Conservation (phyloP, 2,888 invertebrate genomes). For the Eueremaeus valkanovi region DNA sequence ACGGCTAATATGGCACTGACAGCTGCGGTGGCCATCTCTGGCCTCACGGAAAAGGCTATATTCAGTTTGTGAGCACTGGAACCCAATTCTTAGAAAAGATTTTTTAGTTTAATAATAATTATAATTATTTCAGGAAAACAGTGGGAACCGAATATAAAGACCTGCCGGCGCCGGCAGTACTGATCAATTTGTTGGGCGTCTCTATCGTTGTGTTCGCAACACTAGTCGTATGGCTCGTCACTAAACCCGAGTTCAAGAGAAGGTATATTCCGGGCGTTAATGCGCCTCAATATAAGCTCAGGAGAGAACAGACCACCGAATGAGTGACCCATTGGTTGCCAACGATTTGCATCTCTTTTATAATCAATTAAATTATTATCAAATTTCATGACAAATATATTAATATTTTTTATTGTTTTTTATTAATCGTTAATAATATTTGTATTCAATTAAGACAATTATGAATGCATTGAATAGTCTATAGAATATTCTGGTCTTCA, state of each 20-base stretch:
- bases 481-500: no score
- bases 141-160: neutral
- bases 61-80: conserved; percentile 52
- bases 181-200: conserved; percentile 68
- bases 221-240: conserved; percentile 66
- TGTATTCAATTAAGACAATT: neutral
- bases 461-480: no score
- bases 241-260: conserved; percentile 67
- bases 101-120: neutral
- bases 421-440: neutral
- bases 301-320: conserved; percentile 34
- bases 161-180: conserved; percentile 60
- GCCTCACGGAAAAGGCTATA: conserved; percentile 71
- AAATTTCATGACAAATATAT: no score
- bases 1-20: conserved; percentile 67
- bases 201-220: conserved; percentile 63
- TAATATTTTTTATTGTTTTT: no score
- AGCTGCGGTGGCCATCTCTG: conserved; percentile 65
- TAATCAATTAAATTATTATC: no score
- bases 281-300: conserved; percentile 36
- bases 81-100: neutral
- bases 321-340: neutral
- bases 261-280: conserved; percentile 64
- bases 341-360: neutral
- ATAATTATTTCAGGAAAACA: neutral